phyloP scores from a whole-genome alignment of 2,113 vertebrate species.

The Phylloscopus trochilus region DNA sequence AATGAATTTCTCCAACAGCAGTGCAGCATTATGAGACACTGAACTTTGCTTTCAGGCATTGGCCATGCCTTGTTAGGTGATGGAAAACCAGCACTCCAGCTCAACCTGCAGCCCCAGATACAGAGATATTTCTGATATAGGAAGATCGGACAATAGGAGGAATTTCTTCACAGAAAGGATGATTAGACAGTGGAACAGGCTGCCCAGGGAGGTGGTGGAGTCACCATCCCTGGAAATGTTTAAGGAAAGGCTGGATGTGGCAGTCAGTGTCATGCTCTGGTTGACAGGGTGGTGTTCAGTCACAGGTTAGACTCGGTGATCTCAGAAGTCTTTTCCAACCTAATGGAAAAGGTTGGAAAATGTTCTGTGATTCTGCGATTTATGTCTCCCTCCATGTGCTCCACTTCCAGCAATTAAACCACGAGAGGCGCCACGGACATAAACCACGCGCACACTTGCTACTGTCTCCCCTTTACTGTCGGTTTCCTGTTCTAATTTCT shows the following conservation, averaged over 20 bases:
- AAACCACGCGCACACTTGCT: fast-evolving
- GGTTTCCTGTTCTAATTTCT: fast-evolving
- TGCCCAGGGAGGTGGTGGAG: too few relatives aligned
- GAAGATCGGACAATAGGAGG: neutral
- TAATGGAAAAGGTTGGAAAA: neutral
- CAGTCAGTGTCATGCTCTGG: neutral
- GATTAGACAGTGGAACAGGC: neutral
- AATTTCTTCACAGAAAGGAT: neutral
- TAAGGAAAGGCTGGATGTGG: neutral
- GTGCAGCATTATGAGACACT: fast-evolving
- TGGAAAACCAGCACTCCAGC: neutral
- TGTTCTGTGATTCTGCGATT: too few relatives aligned
- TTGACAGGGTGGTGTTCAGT: fast-evolving
- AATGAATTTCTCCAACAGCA: neutral
- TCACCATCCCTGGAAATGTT: neutral
- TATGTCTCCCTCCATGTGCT: fast-evolving
- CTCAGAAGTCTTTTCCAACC: neutral
- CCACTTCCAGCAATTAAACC: neutral
- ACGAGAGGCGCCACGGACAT: fast-evolving
- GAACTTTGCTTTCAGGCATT: neutral
- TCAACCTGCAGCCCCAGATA: too few relatives aligned
- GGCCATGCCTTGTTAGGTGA: too few relatives aligned
- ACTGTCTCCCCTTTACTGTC: neutral
- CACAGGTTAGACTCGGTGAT: neutral
- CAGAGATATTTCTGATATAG: neutral